A percentile compares a stretch with the other conserved stretches of the same genome.
Conservation (phyloP, 2,113 vertebrate genomes). For the Eolophus roseicapilla region DNA sequence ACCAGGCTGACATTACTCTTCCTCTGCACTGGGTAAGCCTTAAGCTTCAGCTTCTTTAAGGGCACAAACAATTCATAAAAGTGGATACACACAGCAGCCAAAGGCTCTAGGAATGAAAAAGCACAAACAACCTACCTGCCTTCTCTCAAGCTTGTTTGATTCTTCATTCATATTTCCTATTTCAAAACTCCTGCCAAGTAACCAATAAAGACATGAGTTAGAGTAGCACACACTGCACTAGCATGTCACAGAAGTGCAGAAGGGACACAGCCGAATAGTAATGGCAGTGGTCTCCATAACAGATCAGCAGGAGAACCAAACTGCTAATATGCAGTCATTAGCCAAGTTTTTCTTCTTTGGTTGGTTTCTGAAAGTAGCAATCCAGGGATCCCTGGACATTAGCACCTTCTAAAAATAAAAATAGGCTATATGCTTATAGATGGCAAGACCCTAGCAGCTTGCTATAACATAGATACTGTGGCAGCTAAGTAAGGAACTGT, state of each 20-base stretch:
- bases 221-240: fast-evolving
- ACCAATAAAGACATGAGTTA: not conserved
- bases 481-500: not conserved
- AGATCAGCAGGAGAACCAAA: not conserved
- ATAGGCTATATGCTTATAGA: not conserved
- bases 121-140: not conserved
- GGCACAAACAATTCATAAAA: fast-evolving
- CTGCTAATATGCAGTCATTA: fast-evolving
- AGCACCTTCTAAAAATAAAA: not conserved
- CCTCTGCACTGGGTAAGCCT: not conserved
- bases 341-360: not conserved
- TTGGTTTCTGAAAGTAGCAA: not conserved
- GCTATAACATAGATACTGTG: not conserved
- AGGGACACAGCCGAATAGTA: not conserved
- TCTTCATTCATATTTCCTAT: not conserved
- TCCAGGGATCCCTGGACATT: not conserved
- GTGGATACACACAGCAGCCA: not conserved
- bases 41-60: not conserved
- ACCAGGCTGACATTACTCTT: not conserved
- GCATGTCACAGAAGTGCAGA: not conserved
- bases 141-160: not conserved
- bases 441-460: not conserved
- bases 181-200: not conserved
- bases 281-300: fast-evolving
- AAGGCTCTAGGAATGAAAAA: not conserved